Evolutionary conservation across 1,140 invertebrate species (phyloP).

Genomic region (Portunus trituberculatus): DNA sequence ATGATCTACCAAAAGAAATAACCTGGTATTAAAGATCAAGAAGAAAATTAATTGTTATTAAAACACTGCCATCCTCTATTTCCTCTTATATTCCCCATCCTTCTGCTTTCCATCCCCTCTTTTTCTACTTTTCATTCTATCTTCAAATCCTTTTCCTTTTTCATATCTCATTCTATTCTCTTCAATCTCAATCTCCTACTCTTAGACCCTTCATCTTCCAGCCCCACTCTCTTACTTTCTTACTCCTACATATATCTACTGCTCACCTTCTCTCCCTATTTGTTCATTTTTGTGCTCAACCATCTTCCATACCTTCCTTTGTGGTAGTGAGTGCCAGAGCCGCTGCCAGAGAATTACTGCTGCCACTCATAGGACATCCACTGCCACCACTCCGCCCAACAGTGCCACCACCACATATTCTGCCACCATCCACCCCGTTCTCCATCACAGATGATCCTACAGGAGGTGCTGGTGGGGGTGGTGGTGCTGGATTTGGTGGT

Average conservation of each 20-base stretch:
- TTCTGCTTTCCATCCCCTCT: too few species aligned
- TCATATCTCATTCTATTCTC: too few species aligned
- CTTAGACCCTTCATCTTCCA: neutral
- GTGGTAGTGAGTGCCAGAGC: conserved; percentile 48
- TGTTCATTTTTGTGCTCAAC: neutral
- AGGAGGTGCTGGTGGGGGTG: neutral
- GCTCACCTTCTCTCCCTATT: neutral
- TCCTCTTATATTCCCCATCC: neutral
- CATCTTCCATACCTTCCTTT: conserved; percentile 28
- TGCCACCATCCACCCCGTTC: conserved; percentile 47
- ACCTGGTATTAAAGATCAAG: neutral
- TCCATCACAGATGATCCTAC: neutral
- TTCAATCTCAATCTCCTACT: neutral
- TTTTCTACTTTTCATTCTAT: too few species aligned
- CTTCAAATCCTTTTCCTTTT: too few species aligned
- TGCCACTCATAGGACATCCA: neutral
- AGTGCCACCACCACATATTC: neutral
- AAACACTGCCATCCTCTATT: neutral
- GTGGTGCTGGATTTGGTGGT: neutral
- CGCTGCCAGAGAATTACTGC: conserved; percentile 28
- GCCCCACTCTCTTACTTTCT: neutral
- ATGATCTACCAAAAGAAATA: neutral
- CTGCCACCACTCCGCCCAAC: neutral
- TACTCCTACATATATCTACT: neutral
- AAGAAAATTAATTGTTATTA: neutral